Conservation (phyloP, 2,113 vertebrate species). For the Apistogramma diplotaenia region DNA sequence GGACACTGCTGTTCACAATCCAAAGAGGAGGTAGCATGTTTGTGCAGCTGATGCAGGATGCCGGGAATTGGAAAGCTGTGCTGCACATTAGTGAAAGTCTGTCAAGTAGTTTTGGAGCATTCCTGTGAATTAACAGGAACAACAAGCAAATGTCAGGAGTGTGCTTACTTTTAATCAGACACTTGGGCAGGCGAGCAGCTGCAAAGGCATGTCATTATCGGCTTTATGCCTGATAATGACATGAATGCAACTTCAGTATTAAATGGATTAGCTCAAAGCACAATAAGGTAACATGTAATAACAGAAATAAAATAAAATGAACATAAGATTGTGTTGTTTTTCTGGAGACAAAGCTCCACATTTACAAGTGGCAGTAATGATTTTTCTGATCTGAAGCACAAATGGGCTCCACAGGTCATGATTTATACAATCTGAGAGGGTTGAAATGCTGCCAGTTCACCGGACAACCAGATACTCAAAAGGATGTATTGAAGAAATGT, state of each 20-base stretch:
- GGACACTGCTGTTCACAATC: too few species aligned
- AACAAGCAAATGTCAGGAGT: neutral
- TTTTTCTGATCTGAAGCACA: neutral
- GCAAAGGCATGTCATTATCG: neutral
- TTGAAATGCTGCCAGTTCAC: neutral
- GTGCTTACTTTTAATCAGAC: neutral
- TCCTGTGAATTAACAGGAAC: neutral
- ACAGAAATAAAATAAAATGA: neutral
- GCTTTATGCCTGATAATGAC: neutral
- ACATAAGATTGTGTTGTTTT: too few species aligned
- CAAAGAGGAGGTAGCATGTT: too few species aligned
- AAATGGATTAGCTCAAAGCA: neutral
- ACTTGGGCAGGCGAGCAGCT: neutral
- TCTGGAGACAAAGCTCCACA: neutral
- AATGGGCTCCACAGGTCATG: neutral
- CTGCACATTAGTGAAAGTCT: neutral
- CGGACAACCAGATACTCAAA: neutral
- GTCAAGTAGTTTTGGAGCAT: neutral
- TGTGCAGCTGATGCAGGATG: neutral
- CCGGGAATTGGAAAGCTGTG: neutral
- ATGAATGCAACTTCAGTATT: neutral
- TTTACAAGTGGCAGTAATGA: neutral
- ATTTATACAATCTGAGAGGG: neutral
- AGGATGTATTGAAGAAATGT: neutral
- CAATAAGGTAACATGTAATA: neutral